Conservation (phyloP, 2,888 invertebrate species). For the Amphimallon solstitiale region DNA sequence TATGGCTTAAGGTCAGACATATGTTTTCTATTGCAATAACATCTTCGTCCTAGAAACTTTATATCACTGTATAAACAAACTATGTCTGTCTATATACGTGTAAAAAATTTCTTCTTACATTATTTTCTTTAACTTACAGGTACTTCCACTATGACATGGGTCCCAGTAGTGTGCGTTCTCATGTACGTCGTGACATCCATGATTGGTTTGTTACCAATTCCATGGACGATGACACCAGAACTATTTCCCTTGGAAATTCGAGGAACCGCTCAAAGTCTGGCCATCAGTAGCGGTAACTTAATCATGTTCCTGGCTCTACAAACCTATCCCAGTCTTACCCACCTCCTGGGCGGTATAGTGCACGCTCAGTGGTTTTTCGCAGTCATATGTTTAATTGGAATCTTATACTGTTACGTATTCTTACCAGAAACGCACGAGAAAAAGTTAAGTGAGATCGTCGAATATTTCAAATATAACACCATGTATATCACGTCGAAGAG, state of each 20-base stretch:
- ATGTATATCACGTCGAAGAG: slow-evolving; percentile 47
- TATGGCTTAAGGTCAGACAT: too few relatives aligned
- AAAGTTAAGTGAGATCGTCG: slow-evolving; percentile 63
- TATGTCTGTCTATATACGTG: too few relatives aligned
- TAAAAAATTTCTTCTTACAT: too few relatives aligned
- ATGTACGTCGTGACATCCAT: slow-evolving; percentile 70
- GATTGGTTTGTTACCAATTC: slow-evolving; percentile 70
- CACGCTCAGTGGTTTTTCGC: slow-evolving; percentile 69
- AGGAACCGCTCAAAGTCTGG: slow-evolving; percentile 69
- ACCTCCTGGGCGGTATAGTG: slow-evolving; percentile 62
- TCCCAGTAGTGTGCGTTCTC: slow-evolving; percentile 66
- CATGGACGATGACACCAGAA: slow-evolving; percentile 74
- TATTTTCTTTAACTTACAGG: slow-evolving; percentile 50
- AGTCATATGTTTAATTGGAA: slow-evolving; percentile 60
- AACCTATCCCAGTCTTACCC: slow-evolving; percentile 59
- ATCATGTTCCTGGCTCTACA: slow-evolving; percentile 70
- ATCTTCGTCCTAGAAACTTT: too few relatives aligned
- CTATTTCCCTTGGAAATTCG: slow-evolving; percentile 70
- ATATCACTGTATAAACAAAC: too few relatives aligned
- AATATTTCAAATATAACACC: slow-evolving; percentile 62
- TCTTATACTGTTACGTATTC: slow-evolving; percentile 61
- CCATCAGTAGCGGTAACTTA: slow-evolving; percentile 68
- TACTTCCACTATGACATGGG: slow-evolving; percentile 58
- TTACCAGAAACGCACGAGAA: slow-evolving; percentile 65
- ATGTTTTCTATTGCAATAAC: too few relatives aligned